Percentiles rank a stretch among this genome's conserved stretches.
These are phyloP conservation scores for Pholis gunnellus DNA, from an alignment of 2,113 vertebrate genomes.

Conservation along the genomic window DNA sequence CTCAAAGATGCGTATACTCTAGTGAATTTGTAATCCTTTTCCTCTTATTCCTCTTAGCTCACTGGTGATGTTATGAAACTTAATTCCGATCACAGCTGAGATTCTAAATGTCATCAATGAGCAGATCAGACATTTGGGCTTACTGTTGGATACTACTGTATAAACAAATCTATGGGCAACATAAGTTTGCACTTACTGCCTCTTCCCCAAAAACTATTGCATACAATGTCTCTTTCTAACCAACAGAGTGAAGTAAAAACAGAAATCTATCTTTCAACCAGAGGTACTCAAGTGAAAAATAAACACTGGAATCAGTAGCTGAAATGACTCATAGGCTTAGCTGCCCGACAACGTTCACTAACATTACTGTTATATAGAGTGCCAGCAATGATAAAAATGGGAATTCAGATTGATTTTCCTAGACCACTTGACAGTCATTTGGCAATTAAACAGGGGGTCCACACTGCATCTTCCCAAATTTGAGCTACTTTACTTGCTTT, in stretches of 20 bases:
- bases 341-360: constrained; percentile 3
- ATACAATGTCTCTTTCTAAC: neutral
- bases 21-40: constrained; percentile 5
- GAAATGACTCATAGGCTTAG: neutral
- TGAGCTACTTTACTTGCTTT: neutral
- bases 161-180: neutral
- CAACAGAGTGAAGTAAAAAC: neutral
- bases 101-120: constrained; percentile 1
- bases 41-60: neutral
- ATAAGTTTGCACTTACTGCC: neutral
- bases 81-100: constrained; percentile 1
- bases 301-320: neutral
- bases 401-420: constrained; percentile 3
- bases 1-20: neutral
- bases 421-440: neutral
- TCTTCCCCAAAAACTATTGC: neutral
- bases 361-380: neutral
- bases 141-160: neutral
- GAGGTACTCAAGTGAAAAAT: constrained; percentile 5
- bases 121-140: neutral
- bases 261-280: neutral
- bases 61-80: constrained; percentile 10
- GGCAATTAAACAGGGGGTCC: neutral
- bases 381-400: neutral
- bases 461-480: neutral